Base-by-base conservation (phyloP, 1,140 invertebrate species). In the Archegozetes longisetosus region DNA sequence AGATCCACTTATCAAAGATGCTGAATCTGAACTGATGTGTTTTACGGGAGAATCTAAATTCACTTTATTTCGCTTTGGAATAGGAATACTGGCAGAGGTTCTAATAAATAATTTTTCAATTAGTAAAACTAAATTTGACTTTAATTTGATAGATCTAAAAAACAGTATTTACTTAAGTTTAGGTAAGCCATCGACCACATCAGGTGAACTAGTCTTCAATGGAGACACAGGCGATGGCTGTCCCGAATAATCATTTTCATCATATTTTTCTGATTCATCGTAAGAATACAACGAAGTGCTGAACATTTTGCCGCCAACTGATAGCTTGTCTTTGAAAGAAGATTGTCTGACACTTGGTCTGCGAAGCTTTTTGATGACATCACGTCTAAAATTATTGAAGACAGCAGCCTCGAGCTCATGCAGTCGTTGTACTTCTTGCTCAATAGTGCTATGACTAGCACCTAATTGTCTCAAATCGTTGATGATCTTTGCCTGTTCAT, bases 401-500 rank as follows among this genome's bases (percentile, higher is more conserved):
- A 91, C 84, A 67, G 93, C 79, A 3, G 85, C 83, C 76, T 97
- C 90, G 3, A 96, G 71, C 70, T 95, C 91, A 59, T 92, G 85
- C 23, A 96, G 73, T 52, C 88, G 78, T 64, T 85, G 82, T 74
- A 88, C 82, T 76, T 97, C 93, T 66, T 88, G 80, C 66, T 93
- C 86, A 58, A 96, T 88, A 0, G 87, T 91, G 20, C 81, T 80
- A 67, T 88, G 84, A n/a, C 84, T 88, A 28, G 92, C 92, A 0
- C 91, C 90, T 20, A 92, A 64, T 69, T 66, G 74, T 67, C 86
- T 78, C 54, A 96, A 75, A 74, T 94, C 91, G 68, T 90, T 90
- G 53, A 96, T 92, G 40, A 93, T 85, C 74, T 89, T 90, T 0
- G 88, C 77, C 72, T 95, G 89, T 72, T 96, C 91, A 67, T 89